Base-by-base conservation (phyloP, 2,888 invertebrate species). In the Macrosiphum euphorbiae region DNA sequence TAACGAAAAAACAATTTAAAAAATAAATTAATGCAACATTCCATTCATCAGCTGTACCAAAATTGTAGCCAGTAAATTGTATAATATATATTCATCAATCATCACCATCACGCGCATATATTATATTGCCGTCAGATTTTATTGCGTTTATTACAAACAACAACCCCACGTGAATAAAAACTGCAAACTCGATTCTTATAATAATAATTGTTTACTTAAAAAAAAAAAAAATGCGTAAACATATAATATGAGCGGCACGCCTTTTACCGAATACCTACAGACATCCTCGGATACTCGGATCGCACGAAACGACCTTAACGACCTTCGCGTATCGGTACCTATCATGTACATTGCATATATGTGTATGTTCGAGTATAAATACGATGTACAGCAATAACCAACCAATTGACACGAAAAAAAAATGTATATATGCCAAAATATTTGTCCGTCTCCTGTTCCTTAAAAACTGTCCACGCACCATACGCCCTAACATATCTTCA, bases 161-260 rank as follows among this genome's bases (percentile, higher is more conserved):
- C 87, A 47, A 87, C 87, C 87, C 87, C 50, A 47, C 50, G 87
- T 28, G 16, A 47, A 47, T 28, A 47, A 87, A 86, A n/a, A 87
- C 87, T 16, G 47, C 85, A 85, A 85, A 85, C 85, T 85, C 28
- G 35, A 78, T 78, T 20, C 8, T 35, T 35, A 78, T 35, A 78
- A 78, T 78, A 78, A 78, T 78, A 78, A 78, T 78, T 78, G 78
- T 78, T 78, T 78, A 78, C 78, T 78, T 78, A 58, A 58, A 78
- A 78, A 67, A 61, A 61, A 67, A 35, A 78, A 78, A 35, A 35
- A 78, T 78, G 28, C 78, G 35, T 78, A 78, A 78, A 78, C 78
- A 78, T 78, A 50, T 47, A 84, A 47, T 88, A 55, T 35, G 52
- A 52, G 88, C 20, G 52, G 78, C 78, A 78, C 78, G 78, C 78